Evolutionary conservation across 2,888 invertebrate species (phyloP), one percentile per base, ranked within the genome.

Genomic region (Apodemia hepburni): DNA sequence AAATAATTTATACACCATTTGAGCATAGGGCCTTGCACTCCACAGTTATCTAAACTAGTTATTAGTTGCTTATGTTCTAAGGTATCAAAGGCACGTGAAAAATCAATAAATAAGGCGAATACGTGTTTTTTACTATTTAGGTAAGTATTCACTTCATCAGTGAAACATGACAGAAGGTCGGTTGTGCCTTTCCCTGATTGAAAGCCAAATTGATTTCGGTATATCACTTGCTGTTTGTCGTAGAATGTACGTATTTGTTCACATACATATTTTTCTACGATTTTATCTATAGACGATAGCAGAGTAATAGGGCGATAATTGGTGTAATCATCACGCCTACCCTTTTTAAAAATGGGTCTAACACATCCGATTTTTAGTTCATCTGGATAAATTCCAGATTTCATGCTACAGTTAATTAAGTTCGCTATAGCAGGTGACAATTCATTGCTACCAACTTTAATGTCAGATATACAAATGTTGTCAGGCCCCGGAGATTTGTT

Each of bases 1-100:
- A 66, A 18, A 33, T 69, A 66, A 29, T 67, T 64, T 51, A 49
- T 35, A 33, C 68, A 68, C 66, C 66, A 66, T 27, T 59, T 51
- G 0, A 65, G 29, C 45, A 69, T 22, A n/a, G 66, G 66, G 0
- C 66, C 67, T 8, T 66, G 60, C 17, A 69, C 49, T 9, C 69
- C 68, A 60, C 64, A 64, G 42, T 63, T 35, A 27, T 66, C 60
- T 1, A 70, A 54, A 17, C 61, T 66, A 15, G 59, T 47, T 3
- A 67, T 12, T 0, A 70, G 61, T 22, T 65, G 47, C 3, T 64
- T 47, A 59, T 70, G 47, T 7, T 47, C 47, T 17, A 17, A n/a
- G 2, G 47, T 47, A 47, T 47, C 47, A 17, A n/a, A 47, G 4
- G 47, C 47, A 4, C 47, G n/a, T 2, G n/a, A n/a, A 6, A 47